These are phyloP conservation scores for Deilephila elpenor DNA, from an alignment of 2,888 invertebrate species.

Conservation along the genomic window DNA sequence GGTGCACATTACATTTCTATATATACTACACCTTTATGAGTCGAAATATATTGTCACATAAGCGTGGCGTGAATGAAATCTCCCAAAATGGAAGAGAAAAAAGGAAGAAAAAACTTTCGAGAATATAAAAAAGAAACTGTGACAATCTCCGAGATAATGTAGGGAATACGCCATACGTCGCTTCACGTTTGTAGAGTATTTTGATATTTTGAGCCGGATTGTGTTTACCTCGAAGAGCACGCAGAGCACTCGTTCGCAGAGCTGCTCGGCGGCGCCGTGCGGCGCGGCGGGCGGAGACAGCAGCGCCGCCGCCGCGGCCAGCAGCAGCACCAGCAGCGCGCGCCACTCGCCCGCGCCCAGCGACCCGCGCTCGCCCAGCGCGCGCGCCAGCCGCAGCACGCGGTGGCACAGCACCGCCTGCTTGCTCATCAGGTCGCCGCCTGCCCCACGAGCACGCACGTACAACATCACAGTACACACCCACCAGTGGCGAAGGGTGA, in stretches of 20 bases:
- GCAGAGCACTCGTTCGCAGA: slow-evolving; percentile 96
- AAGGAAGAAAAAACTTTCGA: no score
- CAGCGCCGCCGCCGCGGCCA: slow-evolving; percentile 93
- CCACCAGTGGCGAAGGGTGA: no score
- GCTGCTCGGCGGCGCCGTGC: slow-evolving; percentile 97
- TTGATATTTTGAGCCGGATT: neutral
- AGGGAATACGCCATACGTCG: no score
- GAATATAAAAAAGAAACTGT: no score
- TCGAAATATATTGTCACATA: no score
- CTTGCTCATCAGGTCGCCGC: slow-evolving; percentile 94
- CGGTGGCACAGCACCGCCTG: slow-evolving; percentile 97
- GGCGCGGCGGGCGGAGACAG: slow-evolving; percentile 96
- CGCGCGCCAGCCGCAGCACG: slow-evolving; percentile 93
- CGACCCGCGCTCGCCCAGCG: slow-evolving; percentile 78
- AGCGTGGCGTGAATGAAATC: no score
- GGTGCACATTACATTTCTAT: neutral
- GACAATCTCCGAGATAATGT: no score
- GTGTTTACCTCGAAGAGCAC: slow-evolving; percentile 89
- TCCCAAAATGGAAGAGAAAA: no score
- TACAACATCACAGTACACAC: neutral
- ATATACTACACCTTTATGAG: neutral
- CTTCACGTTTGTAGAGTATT: no score
- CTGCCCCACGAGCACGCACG: slow-evolving; percentile 68
- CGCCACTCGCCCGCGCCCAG: slow-evolving; percentile 96
- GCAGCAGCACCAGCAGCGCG: slow-evolving; percentile 92